Evolutionary conservation across 2,888 invertebrate species (phyloP), one percentile per base, ranked within the genome.

Genomic region (Ichneumoninae sp.): DNA sequence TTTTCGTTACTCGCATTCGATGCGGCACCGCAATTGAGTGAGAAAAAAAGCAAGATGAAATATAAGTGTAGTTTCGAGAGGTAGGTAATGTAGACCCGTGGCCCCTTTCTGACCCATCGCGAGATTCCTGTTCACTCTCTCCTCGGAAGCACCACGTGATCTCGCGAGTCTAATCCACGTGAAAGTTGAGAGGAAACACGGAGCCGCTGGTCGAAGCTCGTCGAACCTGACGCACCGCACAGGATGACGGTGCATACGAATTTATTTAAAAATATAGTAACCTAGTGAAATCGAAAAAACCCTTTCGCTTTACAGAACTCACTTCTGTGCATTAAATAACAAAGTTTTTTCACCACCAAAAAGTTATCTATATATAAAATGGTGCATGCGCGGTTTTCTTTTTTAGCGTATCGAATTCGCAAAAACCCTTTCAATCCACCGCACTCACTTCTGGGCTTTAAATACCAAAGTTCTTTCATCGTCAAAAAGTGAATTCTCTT

Each of bases 161-260:
- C 89, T 90, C 88, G 87, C 85, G 74, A 60, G 76, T 88, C 88
- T 88, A 89, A 90, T 90, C 87, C 88, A 85, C 89, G 92, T 90
- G 92, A 92, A 92, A 92, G 92, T 92, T 86, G 85, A 86, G 76
- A 87, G 85, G 89, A 88, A 88, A 87, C 72, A 7, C 52, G 76
- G 65, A 69, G 78, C 80, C 36, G 68, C 60, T 78, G 30, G 19
- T 52, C 19, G 47, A 80, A 13, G 16, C 65, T 65, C 77, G 66
- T 40, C 16, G 52, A 22, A 22, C 40, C 60, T 57, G 54, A 54
- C 50, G 72, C 62, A 66, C 68, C 69, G 22, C 33, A 44, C 26
- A 74, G 40, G 10, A 65, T 71, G 44, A 44, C 16, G 16, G 44
- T 44, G 44, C 44, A 44, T 44, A 13, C 44, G 44, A 3, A 44